phyloP scores from a whole-genome alignment of 2,888 invertebrate genomes.

The Clivina fossor region DNA sequence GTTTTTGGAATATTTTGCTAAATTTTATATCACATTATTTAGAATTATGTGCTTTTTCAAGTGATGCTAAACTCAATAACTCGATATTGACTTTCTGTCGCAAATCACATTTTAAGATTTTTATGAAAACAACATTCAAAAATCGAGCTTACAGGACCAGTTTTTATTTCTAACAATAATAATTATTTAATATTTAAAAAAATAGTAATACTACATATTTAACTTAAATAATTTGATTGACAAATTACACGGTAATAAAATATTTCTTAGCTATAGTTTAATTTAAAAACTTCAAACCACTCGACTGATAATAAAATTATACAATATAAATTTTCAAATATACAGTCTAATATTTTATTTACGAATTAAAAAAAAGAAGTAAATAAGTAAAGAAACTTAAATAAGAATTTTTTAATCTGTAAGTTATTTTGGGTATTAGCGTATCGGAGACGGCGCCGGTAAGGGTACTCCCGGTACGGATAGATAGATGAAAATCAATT shows the following conservation, averaged over 20 bases:
- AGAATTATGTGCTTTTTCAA: too few relatives aligned
- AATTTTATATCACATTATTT: too few relatives aligned
- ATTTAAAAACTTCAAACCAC: too few relatives aligned
- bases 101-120: too few relatives aligned
- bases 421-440: neutral
- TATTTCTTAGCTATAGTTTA: neutral
- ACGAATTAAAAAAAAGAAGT: neutral
- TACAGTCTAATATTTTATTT: neutral
- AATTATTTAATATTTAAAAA: neutral
- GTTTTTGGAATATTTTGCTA: too few relatives aligned
- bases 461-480: neutral
- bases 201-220: neutral
- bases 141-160: too few relatives aligned
- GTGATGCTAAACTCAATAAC: too few relatives aligned
- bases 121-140: too few relatives aligned
- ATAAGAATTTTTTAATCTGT: neutral
- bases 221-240: neutral
- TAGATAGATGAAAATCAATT: constrained; percentile 5
- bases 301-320: neutral
- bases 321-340: neutral
- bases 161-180: too few relatives aligned
- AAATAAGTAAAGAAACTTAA: neutral
- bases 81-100: too few relatives aligned
- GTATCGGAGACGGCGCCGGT: too few relatives aligned
- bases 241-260: neutral